Conservation (phyloP, 2,113 vertebrate species). For the Cyphomyrus discorhynchus region DNA sequence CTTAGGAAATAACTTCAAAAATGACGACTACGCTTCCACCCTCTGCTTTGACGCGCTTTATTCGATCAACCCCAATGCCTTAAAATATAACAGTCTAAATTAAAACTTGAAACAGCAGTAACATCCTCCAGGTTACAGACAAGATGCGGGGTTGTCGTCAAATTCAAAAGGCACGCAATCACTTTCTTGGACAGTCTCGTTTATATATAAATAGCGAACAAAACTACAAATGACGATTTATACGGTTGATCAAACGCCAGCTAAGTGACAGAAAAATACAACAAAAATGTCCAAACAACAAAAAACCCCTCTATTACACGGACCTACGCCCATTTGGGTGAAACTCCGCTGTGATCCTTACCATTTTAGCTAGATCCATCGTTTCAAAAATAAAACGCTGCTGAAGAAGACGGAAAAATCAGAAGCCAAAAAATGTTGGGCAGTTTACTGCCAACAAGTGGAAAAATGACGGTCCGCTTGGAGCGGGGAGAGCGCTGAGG, state of each 20-base stretch:
- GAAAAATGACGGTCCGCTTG: constrained; percentile 39
- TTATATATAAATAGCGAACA: neutral
- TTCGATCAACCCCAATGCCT: neutral
- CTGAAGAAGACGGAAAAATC: constrained; percentile 17
- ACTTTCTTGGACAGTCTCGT: neutral
- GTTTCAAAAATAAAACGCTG: constrained; percentile 19
- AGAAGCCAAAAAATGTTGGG: constrained; percentile 24
- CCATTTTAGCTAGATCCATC: constrained; percentile 69
- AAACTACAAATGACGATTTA: neutral
- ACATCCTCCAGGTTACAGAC: neutral
- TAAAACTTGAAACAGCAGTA: neutral
- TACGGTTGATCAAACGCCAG: neutral
- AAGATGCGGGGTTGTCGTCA: neutral
- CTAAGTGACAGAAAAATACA: neutral
- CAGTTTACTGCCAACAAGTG: constrained; percentile 34
- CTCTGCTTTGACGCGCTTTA: neutral
- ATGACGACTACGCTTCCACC: neutral
- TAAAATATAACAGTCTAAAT: neutral
- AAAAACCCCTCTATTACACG: neutral
- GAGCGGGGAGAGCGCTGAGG: constrained; percentile 42
- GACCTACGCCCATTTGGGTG: neutral
- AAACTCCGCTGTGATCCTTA: constrained; percentile 39
- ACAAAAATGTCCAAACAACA: constrained; percentile 8
- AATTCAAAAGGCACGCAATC: neutral
- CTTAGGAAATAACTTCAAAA: neutral